A percentile compares a stretch with the other conserved stretches of the same genome.
Evolutionary conservation across 2,113 vertebrate species (phyloP).

Genomic region (Pterophyllum scalare): DNA sequence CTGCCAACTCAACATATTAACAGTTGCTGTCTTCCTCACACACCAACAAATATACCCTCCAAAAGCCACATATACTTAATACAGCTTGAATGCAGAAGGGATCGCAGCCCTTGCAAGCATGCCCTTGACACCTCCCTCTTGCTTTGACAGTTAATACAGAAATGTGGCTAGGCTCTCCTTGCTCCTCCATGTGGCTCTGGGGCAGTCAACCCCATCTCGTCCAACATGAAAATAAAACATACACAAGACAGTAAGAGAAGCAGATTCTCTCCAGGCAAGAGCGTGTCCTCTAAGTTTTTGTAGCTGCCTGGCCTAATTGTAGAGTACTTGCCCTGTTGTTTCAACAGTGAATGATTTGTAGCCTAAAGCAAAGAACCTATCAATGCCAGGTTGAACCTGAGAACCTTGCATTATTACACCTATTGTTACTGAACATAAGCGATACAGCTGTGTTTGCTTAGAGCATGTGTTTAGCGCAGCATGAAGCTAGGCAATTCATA

Average conservation of each 20-base stretch:
- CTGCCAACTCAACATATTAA: slow-evolving; percentile 65
- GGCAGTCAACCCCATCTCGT: slow-evolving; percentile 10
- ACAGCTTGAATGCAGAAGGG: slow-evolving; percentile 29
- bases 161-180: slow-evolving; percentile 6
- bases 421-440: slow-evolving; percentile 36
- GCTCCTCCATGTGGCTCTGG: slow-evolving; percentile 29
- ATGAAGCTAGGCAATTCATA: slow-evolving; percentile 41
- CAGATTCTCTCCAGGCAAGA: slow-evolving; percentile 61
- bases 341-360: slow-evolving; percentile 56
- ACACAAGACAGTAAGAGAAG: slow-evolving; percentile 23
- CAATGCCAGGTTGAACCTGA: slow-evolving; percentile 61
- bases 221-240: slow-evolving; percentile 30
- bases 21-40: slow-evolving; percentile 26
- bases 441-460: slow-evolving; percentile 28
- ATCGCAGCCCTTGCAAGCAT: slow-evolving; percentile 16
- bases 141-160: slow-evolving; percentile 23
- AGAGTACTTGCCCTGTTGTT: slow-evolving; percentile 46
- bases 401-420: slow-evolving; percentile 44
- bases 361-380: slow-evolving; percentile 61
- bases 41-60: slow-evolving; percentile 41
- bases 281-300: slow-evolving; percentile 55
- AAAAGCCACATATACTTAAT: slow-evolving; percentile 42
- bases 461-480: slow-evolving; percentile 41
- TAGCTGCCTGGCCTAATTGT: slow-evolving; percentile 61
- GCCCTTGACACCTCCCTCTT: slow-evolving; percentile 62